Base-by-base conservation (phyloP, 53 echinoderm and acorn worm genomes). In the Actinopyga echinites region DNA sequence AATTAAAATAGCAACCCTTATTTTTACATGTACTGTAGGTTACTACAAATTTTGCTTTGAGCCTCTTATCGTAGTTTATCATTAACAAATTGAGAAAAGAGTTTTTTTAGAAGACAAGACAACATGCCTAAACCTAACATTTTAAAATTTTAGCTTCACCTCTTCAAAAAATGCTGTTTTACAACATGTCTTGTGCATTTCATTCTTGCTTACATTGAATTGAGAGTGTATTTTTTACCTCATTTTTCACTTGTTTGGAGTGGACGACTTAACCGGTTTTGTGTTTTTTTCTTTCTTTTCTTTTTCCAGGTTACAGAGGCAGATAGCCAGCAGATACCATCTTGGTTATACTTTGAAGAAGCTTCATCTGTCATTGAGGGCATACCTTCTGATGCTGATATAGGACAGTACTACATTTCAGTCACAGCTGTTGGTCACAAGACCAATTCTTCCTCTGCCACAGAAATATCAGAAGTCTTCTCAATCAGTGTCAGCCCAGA, bases 331-430 rank as follows among this genome's bases (percentile, higher is more conserved):
- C 62, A 80, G 36, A 87, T 99, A 56, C 94, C 99, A 80, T 63
- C 82, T 28, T 99, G 99, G 99, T 74, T 99, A 24, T 89, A 84
- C 56, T 99, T 89, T 87, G 86, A 91, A 85, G 84, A 77, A 28
- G 57, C 74, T 34, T 89, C 91, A 11, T 57, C 75, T 23, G 89
- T 92, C 29, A 75, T 99, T 33, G 80, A 90, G 64, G 99, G 99
- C 42, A 95, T 99, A 80, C 99, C 99, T 60, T 92, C 94, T 56
- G 90, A 92, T 32, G 92, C 90, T 12, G 99, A 99, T 89, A 75
- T 90, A 13, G 89, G 86, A 68, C 94, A 95, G 87, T 91, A 99
- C 90, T 99, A 92, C 89, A 86, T 99, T 61, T 86, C 91, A 68
- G 87, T 95, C 82, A 99, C 87, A 22, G 99, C 99, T 23, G 49